Base-by-base conservation (phyloP, 2,888 invertebrate species). In the Hirtodrosophila confusa region DNA sequence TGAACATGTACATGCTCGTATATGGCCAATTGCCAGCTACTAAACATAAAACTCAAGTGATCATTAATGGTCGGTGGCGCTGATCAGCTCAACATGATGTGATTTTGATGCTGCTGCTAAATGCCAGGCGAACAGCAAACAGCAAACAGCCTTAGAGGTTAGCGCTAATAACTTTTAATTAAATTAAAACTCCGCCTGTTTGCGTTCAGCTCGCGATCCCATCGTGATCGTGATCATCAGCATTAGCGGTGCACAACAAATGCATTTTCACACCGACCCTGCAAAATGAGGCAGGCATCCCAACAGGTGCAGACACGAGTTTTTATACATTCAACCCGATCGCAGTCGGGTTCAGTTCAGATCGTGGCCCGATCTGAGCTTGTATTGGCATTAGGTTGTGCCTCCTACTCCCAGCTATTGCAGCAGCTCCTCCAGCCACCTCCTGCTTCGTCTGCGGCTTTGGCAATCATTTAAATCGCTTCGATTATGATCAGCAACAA, bases 181-280 rank as follows among this genome's bases (percentile, higher is more conserved):
- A 87, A 87, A 87, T 87, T 84, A 82, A 80, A 62, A 64, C 87
- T 80, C 85, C 89, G 79, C 78, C 87, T 85, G 75, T 86, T 89
- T 78, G 80, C 66, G 75, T 66, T 88, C 69, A 70, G 49, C 64
- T 50, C 50, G 49, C 40, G 48, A 57, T 48, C 66, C 48, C 66
- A 61, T 72, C 83, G 70, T 74, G 75, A 75, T 82, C 70, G 45
- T 85, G 62, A 86, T 82, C 71, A 68, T 78, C 79, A 68, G 71
- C 63, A 69, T 74, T 68, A 68, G 80, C 66, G 40, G 55, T 43
- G 62, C 69, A 29, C 70, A 86, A 78, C 86, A 86, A 78, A 75
- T 82, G 78, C 72, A 77, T 82, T 84, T 82, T 82, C 85, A 82
- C 85, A 72, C 80, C 80, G 60, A 49, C 29, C 56, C 11, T 49